These are phyloP conservation scores for Apogon hyalosoma DNA, from an alignment of 2,797 vertebrate genomes.

Conservation along the genomic window DNA sequence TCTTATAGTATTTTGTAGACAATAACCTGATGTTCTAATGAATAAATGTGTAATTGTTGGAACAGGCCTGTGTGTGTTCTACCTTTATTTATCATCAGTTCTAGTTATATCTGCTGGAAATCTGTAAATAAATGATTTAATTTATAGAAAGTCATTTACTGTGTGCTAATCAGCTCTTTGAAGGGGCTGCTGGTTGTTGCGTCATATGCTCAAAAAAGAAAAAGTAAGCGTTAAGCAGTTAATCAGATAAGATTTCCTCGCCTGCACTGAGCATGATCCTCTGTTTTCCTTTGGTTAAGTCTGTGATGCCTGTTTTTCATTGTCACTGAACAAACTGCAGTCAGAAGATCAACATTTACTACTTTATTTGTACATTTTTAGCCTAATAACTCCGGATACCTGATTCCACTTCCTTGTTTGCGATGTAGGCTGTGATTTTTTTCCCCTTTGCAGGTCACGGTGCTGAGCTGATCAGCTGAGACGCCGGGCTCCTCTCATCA, in stretches of 20 bases:
- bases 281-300: background rate
- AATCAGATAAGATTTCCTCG: slow-evolving; percentile 66
- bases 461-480: slow-evolving; percentile 26
- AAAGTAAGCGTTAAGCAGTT: slow-evolving; percentile 64
- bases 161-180: slow-evolving; percentile 3
- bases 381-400: too few species aligned
- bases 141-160: slow-evolving; percentile 21
- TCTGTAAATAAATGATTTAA: slow-evolving; percentile 10
- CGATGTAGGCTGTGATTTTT: slow-evolving; percentile 1
- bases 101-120: background rate
- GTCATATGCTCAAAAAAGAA: slow-evolving; percentile 63
- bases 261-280: slow-evolving; percentile 24
- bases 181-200: slow-evolving; percentile 16
- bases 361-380: background rate
- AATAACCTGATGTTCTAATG: slow-evolving; percentile 34
- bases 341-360: background rate
- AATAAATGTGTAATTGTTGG: slow-evolving; percentile 48
- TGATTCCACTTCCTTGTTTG: background rate
- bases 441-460: too few species aligned
- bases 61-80: background rate
- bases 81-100: background rate
- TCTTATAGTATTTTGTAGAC: slow-evolving; percentile 48
- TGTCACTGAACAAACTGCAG: slow-evolving; percentile 2
- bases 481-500: slow-evolving; percentile 9
- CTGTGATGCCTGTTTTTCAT: slow-evolving; percentile 15